These are phyloP conservation scores for Berghia stephanieae DNA, from an alignment of 1,140 invertebrate species.

Conservation along the genomic window DNA sequence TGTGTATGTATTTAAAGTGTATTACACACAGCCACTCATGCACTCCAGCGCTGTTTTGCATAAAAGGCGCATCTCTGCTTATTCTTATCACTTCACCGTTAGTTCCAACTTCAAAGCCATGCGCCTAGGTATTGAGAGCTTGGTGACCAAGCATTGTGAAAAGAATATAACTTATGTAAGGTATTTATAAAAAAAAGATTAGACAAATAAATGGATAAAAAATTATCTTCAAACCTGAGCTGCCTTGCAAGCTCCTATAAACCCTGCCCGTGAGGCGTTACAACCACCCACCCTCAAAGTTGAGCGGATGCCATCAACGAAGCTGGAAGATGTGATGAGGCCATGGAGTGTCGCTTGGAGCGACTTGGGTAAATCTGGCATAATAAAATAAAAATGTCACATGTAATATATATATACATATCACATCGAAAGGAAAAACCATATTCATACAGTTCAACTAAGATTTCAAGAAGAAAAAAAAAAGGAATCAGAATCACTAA, in stretches of 20 bases:
- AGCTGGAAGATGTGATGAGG: slow-evolving; percentile 43
- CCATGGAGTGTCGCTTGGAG: slow-evolving; percentile 57
- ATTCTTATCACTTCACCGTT: no score
- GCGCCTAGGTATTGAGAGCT: no score
- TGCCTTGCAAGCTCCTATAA: slow-evolving; percentile 58
- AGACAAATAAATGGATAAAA: no score
- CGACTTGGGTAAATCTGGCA: slow-evolving; percentile 55
- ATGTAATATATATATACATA: not conserved
- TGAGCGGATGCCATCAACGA: slow-evolving; percentile 40
- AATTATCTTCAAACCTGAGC: no score
- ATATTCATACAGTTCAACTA: not conserved
- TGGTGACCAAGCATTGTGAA: no score
- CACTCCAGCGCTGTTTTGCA: no score
- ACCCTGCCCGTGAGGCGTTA: slow-evolving; percentile 51
- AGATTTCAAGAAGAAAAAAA: not conserved
- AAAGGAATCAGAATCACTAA: not conserved
- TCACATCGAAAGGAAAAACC: not conserved
- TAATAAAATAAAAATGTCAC: slow-evolving; percentile 4
- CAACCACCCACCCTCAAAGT: slow-evolving; percentile 60
- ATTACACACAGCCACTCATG: no score
- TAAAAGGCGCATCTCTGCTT: no score
- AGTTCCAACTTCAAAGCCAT: no score
- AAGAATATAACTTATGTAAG: no score
- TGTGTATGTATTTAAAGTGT: not conserved
- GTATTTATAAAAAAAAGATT: no score